These are phyloP conservation scores for Hyperopisus bebe DNA, from an alignment of 2,113 vertebrate species.

Conservation along the genomic window DNA sequence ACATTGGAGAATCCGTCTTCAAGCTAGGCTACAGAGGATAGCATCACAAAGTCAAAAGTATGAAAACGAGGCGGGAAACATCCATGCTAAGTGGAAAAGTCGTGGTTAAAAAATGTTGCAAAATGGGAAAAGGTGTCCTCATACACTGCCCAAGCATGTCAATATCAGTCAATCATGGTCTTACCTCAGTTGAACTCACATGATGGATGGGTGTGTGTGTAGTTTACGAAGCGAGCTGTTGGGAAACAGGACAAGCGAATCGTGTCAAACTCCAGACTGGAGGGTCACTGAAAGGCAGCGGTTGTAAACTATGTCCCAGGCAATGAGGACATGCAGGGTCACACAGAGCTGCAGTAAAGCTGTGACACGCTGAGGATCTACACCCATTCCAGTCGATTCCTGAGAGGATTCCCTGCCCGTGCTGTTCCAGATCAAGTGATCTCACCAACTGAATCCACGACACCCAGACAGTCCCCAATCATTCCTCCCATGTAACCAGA, in stretches of 20 bases:
- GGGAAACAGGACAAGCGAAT: background rate
- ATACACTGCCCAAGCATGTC: background rate
- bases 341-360: background rate
- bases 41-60: background rate
- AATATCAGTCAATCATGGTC: background rate
- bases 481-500: background rate
- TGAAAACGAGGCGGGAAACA: background rate
- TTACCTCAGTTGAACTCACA: slow-evolving; percentile 13
- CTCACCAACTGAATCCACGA: background rate
- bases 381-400: background rate
- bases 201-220: too few relatives aligned
- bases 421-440: background rate
- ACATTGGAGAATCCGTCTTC: background rate
- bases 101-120: background rate
- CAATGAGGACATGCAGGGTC: background rate
- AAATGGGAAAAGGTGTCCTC: background rate
- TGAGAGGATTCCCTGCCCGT: background rate
- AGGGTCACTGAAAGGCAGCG: background rate
- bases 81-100: background rate
- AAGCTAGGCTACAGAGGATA: background rate
- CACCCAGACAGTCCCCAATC: background rate
- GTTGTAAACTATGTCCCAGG: background rate
- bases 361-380: too few relatives aligned
- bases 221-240: background rate
- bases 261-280: background rate